Evolutionary conservation across 1,140 invertebrate genomes (phyloP).

Genomic region (Agraylea sexmaculata): DNA sequence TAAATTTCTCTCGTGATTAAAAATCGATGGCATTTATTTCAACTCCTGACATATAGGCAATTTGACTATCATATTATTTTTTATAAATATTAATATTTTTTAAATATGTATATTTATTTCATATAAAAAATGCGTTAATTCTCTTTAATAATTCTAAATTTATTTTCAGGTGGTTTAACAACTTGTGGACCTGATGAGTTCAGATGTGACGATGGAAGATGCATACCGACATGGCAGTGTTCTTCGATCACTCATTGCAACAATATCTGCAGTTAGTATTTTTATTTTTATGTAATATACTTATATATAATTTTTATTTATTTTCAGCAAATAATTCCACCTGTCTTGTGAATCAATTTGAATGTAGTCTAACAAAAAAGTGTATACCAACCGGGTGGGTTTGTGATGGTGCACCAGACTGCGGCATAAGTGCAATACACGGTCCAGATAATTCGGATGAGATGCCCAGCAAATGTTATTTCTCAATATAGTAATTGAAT

Average conservation of each 20-base stretch:
- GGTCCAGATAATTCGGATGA: slow-evolving; percentile 47
- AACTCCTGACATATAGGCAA: no score
- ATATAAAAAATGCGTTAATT: no score
- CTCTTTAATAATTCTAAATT: no score
- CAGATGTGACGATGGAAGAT: slow-evolving; percentile 44
- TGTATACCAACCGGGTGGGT: slow-evolving; percentile 68
- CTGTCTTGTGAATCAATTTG: slow-evolving; percentile 50
- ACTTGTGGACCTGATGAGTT: slow-evolving; percentile 38
- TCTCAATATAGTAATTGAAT: slow-evolving; percentile 31
- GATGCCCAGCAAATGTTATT: slow-evolving; percentile 42
- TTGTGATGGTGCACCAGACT: slow-evolving; percentile 70
- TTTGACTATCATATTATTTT: no score
- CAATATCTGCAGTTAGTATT: slow-evolving; percentile 13
- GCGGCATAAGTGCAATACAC: slow-evolving; percentile 48
- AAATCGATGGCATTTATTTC: no score
- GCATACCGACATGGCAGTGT: slow-evolving; percentile 37
- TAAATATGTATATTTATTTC: no score
- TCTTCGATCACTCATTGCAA: slow-evolving; percentile 8
- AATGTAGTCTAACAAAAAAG: slow-evolving; percentile 47
- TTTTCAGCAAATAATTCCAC: slow-evolving; percentile 30
- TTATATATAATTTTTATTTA: slow-evolving; percentile 23
- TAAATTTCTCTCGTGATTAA: no score
- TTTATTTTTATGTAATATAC: slow-evolving; percentile 22
- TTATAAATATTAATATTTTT: no score
- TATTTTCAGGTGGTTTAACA: not conserved